phyloP scores from a whole-genome alignment of 2,797 vertebrate species.

The Gallinago nigripennis region DNA sequence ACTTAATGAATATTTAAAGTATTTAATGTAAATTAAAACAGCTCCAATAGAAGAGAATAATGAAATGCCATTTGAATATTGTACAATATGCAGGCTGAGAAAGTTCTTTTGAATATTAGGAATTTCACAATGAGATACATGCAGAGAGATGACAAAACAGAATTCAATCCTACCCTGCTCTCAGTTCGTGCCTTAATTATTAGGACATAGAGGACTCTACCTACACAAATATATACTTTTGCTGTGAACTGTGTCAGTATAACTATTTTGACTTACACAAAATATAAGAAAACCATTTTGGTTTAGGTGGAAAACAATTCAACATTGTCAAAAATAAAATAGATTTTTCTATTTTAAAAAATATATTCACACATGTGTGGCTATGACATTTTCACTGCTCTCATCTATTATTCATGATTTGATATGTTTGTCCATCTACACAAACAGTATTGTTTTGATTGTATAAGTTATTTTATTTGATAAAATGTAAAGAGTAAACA shows the following conservation, averaged over 20 bases:
- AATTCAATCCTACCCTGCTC: not conserved
- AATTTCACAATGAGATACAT: not conserved
- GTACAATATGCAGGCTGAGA: not conserved
- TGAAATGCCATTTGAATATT: not conserved
- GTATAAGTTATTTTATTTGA: not conserved
- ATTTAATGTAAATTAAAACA: not conserved
- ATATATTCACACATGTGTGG: not conserved
- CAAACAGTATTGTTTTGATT: not conserved
- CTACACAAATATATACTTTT: not conserved
- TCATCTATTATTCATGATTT: not conserved
- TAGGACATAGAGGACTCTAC: not conserved
- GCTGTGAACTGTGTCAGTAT: not conserved
- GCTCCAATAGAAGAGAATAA: not conserved
- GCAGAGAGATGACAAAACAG: not conserved
- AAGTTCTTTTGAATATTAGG: not conserved
- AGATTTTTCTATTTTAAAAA: not conserved
- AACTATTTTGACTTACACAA: not conserved
- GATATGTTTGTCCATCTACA: not conserved
- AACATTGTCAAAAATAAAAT: not conserved
- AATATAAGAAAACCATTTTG: not conserved
- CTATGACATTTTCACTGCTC: not conserved
- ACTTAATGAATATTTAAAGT: not conserved
- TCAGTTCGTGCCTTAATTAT: not conserved
- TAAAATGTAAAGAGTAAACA: not conserved
- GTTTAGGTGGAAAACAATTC: not conserved